phyloP scores from a whole-genome alignment of 2,888 invertebrate species.

The Sclerodermus sp. region DNA sequence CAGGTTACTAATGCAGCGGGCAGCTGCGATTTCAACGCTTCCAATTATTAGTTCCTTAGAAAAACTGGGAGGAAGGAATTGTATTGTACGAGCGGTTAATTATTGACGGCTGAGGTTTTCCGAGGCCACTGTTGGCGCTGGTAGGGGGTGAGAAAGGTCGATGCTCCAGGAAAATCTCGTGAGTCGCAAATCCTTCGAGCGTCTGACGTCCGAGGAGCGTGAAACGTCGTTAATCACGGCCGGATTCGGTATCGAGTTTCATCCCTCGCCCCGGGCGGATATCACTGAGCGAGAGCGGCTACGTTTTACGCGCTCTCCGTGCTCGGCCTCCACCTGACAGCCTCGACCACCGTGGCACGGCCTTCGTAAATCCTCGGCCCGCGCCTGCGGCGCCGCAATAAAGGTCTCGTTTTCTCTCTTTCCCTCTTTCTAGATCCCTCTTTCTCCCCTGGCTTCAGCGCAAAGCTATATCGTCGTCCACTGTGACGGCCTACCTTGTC shows the following conservation, averaged over 20 bases:
- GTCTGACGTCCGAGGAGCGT: constrained; percentile 44
- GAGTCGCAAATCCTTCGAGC: constrained; percentile 44
- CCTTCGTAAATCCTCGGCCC: constrained; percentile 1
- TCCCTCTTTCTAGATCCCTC: not conserved
- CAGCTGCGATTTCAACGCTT: too few species aligned
- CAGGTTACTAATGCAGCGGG: too few species aligned
- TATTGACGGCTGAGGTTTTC: too few species aligned
- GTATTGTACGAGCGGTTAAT: too few species aligned
- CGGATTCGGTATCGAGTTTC: constrained; percentile 55
- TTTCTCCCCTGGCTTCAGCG: not conserved
- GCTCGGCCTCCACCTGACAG: not conserved
- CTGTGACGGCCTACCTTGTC: too few species aligned
- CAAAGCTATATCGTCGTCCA: too few species aligned
- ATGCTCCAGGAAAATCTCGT: constrained; percentile 44
- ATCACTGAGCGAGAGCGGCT: constrained; percentile 9
- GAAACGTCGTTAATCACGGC: constrained; percentile 53
- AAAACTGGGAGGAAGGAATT: too few species aligned
- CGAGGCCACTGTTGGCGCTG: too few species aligned
- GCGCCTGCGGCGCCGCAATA: not conserved
- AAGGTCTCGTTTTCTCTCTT: not conserved
- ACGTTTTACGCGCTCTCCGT: constrained; percentile 18
- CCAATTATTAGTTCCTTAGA: too few species aligned
- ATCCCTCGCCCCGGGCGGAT: constrained; percentile 34
- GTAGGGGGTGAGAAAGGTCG: constrained; percentile 28
- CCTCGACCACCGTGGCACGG: constrained; percentile 1